Base-by-base conservation (phyloP, 1,140 invertebrate species). In the Tetramorium simillimum region DNA sequence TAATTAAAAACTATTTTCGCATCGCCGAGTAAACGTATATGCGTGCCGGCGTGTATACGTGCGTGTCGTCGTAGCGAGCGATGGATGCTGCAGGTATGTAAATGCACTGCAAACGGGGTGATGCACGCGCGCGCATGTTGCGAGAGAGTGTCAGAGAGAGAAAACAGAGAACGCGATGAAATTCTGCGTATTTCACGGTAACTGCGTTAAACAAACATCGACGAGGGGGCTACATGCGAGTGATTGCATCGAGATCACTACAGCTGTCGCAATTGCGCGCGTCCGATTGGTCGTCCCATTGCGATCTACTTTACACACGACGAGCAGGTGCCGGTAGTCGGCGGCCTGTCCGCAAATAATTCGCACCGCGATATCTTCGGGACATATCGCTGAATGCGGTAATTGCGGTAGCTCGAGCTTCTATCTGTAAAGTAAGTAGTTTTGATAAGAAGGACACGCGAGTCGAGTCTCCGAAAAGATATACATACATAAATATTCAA, bases 181-280 rank as follows among this genome's bases (percentile, higher is more conserved):
- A 16, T 80, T 49, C 88, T 40, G 87, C 28, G 87, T 88, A 88
- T 88, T 89, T 89, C 69, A 88, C 58, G 89, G 81, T 78, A 89
- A 80, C 60, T 67, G 62, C 88, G 65, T 78, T 90, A 89, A 89
- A 75, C 69, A 86, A 67, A 86, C 84, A 89, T 70, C 37, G 75
- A 43, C 82, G 69, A 28, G 16, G 37, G 37, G 14, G 21, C 37
- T 86, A 78, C 67, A 53, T 86, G 56, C 76, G 58, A 82, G 69
- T 76, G 88, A 89, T 89, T 89, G 84, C 87, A 70, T 77, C 72
- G 46, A 87, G 60, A 40, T 85, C 70, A 53, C 40, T 80, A 80
- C 69, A 88, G 67, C 63, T 69, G 82, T 89, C 75, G 75, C 87
- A 80, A 88, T 89, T 86, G 81, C 65, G 33, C 67, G 18, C 58